phyloP scores from a whole-genome alignment of 2,797 vertebrate genomes.

The Meriones psammophilus region DNA sequence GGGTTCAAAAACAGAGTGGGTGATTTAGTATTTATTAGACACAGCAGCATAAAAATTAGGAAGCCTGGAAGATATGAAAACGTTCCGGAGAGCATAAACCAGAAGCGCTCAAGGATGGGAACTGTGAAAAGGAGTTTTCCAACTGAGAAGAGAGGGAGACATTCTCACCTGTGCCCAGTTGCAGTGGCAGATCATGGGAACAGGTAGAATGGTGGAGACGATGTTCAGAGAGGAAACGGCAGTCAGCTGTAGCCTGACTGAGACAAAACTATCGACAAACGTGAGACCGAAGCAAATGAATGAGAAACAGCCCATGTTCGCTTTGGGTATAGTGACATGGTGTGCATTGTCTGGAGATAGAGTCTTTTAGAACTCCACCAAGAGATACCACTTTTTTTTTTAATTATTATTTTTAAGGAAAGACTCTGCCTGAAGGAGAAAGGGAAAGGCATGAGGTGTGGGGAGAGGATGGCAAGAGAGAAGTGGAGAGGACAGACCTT shows the following conservation, averaged over 20 bases:
- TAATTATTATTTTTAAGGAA: background rate
- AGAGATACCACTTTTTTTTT: background rate
- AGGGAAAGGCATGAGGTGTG: accelerated
- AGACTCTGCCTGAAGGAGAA: background rate
- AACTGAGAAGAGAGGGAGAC: background rate
- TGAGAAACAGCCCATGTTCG: background rate
- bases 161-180: background rate
- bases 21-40: background rate
- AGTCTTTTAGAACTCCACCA: background rate
- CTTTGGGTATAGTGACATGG: background rate
- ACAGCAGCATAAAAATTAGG: background rate
- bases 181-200: background rate
- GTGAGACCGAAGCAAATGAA: background rate
- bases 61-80: background rate
- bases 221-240: background rate
- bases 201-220: background rate
- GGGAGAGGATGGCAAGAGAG: no score
- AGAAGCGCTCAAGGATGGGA: background rate
- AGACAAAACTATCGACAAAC: background rate
- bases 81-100: background rate
- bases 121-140: background rate
- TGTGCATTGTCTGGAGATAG: background rate
- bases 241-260: background rate
- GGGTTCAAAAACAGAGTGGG: background rate
- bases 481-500: background rate